phyloP scores from a whole-genome alignment of 1,140 invertebrate genomes.

The Leptinotarsa undecemlineata region DNA sequence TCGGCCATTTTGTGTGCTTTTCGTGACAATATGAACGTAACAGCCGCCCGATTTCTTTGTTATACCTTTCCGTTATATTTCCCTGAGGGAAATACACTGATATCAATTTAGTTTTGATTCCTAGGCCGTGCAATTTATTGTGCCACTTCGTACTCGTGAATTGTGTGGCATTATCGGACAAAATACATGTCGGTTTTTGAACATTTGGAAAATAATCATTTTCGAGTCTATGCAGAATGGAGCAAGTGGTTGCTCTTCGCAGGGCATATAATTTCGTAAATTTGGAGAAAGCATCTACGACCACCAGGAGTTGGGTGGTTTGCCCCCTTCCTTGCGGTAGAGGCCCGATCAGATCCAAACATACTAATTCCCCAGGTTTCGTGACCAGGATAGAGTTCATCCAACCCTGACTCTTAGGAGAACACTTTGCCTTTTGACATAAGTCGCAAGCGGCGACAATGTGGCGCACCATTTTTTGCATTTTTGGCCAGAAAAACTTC shows the following conservation, averaged over 20 bases:
- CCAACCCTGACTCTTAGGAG: background rate
- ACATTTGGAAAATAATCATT: conserved; percentile 16
- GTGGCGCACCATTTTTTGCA: conserved; percentile 13
- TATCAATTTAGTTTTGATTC: conserved; percentile 3
- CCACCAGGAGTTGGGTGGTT: background rate
- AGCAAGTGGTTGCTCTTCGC: conserved; percentile 9
- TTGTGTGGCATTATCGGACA: conserved; percentile 19
- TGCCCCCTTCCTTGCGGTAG: background rate
- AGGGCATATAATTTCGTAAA: conserved; percentile 19
- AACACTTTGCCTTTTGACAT: conserved; percentile 19
- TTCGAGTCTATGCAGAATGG: background rate
- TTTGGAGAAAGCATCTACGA: conserved; percentile 19
- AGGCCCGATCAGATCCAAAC: background rate
- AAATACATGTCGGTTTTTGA: conserved; percentile 10
- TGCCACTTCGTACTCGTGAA: conserved; percentile 12
- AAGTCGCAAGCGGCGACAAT: conserved; percentile 23
- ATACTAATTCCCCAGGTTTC: background rate
- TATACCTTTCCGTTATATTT: conserved; percentile 16
- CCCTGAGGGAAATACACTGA: conserved; percentile 26
- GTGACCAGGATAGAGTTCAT: conserved; percentile 9
- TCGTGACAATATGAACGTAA: conserved; percentile 18
- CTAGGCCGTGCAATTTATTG: background rate
- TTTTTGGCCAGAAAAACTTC: conserved; percentile 21
- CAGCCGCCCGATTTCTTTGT: conserved; percentile 23
- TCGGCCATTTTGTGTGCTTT: conserved; percentile 25